A percentile compares a stretch with the other conserved stretches of the same genome.
Evolutionary conservation across 2,888 invertebrate genomes (phyloP).

Genomic region (Cryptocephalus primarius): DNA sequence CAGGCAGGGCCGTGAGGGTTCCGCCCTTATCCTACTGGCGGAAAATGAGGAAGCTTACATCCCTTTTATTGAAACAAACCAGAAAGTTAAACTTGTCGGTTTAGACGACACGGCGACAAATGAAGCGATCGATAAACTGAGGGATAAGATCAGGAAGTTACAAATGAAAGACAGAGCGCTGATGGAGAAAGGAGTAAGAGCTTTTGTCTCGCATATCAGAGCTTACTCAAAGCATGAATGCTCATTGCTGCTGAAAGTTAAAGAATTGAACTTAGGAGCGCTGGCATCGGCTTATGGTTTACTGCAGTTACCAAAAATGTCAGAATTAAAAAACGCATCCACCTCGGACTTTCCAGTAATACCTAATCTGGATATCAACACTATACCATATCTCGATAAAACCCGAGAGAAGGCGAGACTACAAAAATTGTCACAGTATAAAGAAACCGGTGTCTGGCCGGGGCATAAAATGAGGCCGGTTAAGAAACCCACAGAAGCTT

Average conservation of each 20-base stretch:
- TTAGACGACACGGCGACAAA: constrained; percentile 30
- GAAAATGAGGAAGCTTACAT: constrained; percentile 84
- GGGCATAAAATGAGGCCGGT: constrained; percentile 31
- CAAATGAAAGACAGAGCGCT: constrained; percentile 63
- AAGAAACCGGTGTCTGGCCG: constrained; percentile 51
- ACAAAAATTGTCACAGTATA: constrained; percentile 58
- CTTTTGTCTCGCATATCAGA: constrained; percentile 91
- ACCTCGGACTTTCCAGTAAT: constrained; percentile 43
- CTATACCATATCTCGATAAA: constrained; percentile 68
- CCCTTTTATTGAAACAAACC: constrained; percentile 81
- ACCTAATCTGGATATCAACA: constrained; percentile 58
- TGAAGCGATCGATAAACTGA: constrained; percentile 32
- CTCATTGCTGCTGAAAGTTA: constrained; percentile 72
- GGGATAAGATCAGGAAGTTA: constrained; percentile 49
- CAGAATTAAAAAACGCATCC: constrained; percentile 69
- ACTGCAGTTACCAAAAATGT: constrained; percentile 87
- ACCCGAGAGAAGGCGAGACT: constrained; percentile 63
- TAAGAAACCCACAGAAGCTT: constrained; percentile 56
- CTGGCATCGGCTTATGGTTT: constrained; percentile 85
- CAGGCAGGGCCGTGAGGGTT: constrained; percentile 78
- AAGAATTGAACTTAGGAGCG: constrained; percentile 75
- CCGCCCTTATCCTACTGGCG: constrained; percentile 74
- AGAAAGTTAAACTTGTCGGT: constrained; percentile 58
- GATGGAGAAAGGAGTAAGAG: constrained; percentile 79
- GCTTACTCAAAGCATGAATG: constrained; percentile 96